Conservation (phyloP, 1,140 invertebrate species). For the Dysdera silvatica region DNA sequence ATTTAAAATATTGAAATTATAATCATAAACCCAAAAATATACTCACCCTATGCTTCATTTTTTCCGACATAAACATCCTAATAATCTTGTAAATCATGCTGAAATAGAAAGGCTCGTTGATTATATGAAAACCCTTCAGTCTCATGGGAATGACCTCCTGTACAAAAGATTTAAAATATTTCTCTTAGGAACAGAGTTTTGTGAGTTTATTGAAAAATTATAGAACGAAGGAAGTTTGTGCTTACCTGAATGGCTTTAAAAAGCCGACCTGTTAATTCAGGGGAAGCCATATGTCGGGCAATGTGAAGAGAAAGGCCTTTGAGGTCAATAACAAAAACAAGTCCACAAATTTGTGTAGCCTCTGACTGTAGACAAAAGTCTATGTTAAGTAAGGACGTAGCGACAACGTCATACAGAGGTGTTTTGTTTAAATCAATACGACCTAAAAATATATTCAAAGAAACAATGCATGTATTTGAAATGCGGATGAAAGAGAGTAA, state of each 20-base stretch:
- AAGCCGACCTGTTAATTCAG: no score
- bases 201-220: no score
- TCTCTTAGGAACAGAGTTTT: no score
- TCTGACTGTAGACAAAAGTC: not conserved
- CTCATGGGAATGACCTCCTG: constrained; percentile 1
- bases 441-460: not conserved
- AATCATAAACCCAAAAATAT: no score
- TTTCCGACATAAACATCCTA: not conserved
- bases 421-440: not conserved
- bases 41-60: constrained; percentile 1
- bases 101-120: constrained; percentile 2
- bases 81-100: not conserved
- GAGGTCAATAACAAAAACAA: not conserved
- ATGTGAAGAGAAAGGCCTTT: not conserved
- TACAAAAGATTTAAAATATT: no score
- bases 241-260: no score
- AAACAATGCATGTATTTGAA: no score
- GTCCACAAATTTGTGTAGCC: constrained; percentile 1
- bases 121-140: not conserved
- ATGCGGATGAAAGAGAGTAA: no score
- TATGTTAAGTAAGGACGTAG: not conserved
- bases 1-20: no score
- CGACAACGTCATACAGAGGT: not conserved
- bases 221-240: no score
- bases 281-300: no score